Conservation (phyloP, 2,888 invertebrate species). For the Lacanobia wlatinum region DNA sequence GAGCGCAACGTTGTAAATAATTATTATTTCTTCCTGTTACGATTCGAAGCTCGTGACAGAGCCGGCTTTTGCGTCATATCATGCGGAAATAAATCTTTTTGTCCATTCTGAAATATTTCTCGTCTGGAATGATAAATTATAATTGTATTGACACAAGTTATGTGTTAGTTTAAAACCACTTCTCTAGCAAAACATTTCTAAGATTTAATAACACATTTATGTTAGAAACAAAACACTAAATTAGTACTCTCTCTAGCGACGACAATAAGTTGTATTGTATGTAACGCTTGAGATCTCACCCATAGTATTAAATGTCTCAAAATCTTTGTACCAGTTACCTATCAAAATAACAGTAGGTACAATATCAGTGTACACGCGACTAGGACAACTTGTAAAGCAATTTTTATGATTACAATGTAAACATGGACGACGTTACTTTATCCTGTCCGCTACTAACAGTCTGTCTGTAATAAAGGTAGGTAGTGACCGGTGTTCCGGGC, state of each 20-base stretch:
- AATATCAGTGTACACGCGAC: background rate
- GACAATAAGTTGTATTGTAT: slow-evolving; percentile 1
- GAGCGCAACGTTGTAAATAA: slow-evolving; percentile 36
- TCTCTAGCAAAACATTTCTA: slow-evolving; percentile 2
- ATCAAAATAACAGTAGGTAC: slow-evolving; percentile 12
- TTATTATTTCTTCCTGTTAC: slow-evolving; percentile 56
- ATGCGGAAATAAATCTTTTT: slow-evolving; percentile 43
- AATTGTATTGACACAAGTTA: slow-evolving; percentile 11
- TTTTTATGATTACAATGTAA: slow-evolving; percentile 15
- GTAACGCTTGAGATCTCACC: slow-evolving; percentile 23
- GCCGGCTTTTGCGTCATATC: slow-evolving; percentile 61
- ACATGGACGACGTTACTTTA: slow-evolving; percentile 16
- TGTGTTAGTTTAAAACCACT: slow-evolving; percentile 12
- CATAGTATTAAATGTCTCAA: too few species aligned
- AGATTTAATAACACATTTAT: background rate
- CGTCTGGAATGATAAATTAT: slow-evolving; percentile 17
- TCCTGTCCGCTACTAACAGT: background rate
- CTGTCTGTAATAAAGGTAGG: background rate
- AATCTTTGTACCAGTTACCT: slow-evolving; percentile 30
- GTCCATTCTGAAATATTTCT: slow-evolving; percentile 35
- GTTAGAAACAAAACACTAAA: background rate
- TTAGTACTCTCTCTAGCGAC: background rate
- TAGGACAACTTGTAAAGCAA: slow-evolving; percentile 21
- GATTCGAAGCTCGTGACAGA: slow-evolving; percentile 50
- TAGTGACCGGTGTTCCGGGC: too few species aligned